Percentiles rank a stretch among this genome's conserved stretches.
Evolutionary conservation across 2,888 invertebrate genomes (phyloP).

Genomic region (Crossocerus cetratus): DNA sequence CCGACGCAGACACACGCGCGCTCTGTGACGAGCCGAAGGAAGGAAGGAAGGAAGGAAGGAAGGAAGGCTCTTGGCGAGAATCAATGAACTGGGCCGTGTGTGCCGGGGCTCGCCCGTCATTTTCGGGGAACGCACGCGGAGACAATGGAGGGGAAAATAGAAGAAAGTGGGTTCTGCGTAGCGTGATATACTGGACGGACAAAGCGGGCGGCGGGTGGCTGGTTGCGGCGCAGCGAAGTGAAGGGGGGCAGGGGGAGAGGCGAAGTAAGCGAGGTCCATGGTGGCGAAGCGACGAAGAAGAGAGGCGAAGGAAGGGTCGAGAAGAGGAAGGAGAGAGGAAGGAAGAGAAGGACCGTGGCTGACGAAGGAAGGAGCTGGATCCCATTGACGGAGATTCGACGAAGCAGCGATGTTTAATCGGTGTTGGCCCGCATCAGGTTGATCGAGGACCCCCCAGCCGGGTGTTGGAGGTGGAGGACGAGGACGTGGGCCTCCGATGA

Average conservation of each 20-base stretch:
- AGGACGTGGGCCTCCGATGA: slow-evolving; percentile 37
- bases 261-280: slow-evolving; percentile 5
- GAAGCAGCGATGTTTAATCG: slow-evolving; percentile 73
- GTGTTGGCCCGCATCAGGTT: slow-evolving; percentile 75
- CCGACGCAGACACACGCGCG: neutral
- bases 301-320: neutral
- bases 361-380: slow-evolving; percentile 11
- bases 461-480: slow-evolving; percentile 45
- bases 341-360: neutral
- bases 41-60: neutral
- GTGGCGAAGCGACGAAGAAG: neutral
- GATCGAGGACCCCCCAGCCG: slow-evolving; percentile 74
- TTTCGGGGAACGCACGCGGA: slow-evolving; percentile 30
- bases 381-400: slow-evolving; percentile 69
- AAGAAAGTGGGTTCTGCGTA: slow-evolving; percentile 19
- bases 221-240: slow-evolving; percentile 11
- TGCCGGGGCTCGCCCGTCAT: slow-evolving; percentile 33
- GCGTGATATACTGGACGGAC: neutral
- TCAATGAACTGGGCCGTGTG: slow-evolving; percentile 8
- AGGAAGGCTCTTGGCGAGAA: neutral
- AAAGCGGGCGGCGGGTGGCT: neutral
- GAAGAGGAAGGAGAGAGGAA: slow-evolving; percentile 6
- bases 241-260: slow-evolving; percentile 30
- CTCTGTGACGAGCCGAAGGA: too few species aligned
- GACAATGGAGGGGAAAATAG: slow-evolving; percentile 46